These are phyloP conservation scores for Sycon ciliatum DNA, from an alignment of 37 sponge, comb jelly and placozoan species.

Conservation along the genomic window DNA sequence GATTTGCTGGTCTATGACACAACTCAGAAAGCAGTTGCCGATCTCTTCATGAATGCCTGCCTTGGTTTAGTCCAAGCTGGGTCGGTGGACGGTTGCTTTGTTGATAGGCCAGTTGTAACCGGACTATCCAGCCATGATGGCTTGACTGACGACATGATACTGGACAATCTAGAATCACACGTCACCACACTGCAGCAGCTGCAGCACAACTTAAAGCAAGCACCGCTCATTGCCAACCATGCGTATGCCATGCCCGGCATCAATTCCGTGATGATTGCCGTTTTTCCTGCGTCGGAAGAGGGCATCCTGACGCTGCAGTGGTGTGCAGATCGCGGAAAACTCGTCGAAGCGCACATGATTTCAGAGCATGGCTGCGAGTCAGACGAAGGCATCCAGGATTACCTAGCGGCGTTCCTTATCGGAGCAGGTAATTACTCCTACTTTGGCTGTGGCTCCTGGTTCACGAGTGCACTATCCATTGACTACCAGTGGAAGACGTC, in stretches of 20 bases:
- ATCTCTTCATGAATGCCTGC: too few relatives aligned
- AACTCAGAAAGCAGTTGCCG: too few relatives aligned
- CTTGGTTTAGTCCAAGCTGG: too few relatives aligned
- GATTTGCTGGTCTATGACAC: too few relatives aligned
- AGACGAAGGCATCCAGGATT: constrained; percentile 21
- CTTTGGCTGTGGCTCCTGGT: constrained; percentile 20
- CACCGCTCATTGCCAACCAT: background rate
- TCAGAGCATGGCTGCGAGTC: too few relatives aligned
- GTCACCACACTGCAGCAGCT: constrained; percentile 1
- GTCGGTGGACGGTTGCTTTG: constrained; percentile 40
- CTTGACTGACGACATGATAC: too few relatives aligned
- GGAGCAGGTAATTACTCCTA: constrained; percentile 34
- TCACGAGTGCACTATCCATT: background rate
- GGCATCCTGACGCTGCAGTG: constrained; percentile 17
- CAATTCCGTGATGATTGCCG: constrained; percentile 35
- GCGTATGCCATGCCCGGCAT: constrained; percentile 15
- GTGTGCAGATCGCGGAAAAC: constrained; percentile 14
- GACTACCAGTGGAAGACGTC: too few relatives aligned
- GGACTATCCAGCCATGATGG: too few relatives aligned
- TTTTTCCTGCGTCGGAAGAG: constrained; percentile 23
- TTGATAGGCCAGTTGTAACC: constrained; percentile 17
- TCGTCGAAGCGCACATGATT: constrained; percentile 44
- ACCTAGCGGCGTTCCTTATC: constrained; percentile 43
- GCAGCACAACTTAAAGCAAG: background rate
- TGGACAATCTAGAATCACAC: too few relatives aligned